phyloP scores from a whole-genome alignment of 92 coral and sea anemone genomes.

The Palythoa heliodiscus region DNA sequence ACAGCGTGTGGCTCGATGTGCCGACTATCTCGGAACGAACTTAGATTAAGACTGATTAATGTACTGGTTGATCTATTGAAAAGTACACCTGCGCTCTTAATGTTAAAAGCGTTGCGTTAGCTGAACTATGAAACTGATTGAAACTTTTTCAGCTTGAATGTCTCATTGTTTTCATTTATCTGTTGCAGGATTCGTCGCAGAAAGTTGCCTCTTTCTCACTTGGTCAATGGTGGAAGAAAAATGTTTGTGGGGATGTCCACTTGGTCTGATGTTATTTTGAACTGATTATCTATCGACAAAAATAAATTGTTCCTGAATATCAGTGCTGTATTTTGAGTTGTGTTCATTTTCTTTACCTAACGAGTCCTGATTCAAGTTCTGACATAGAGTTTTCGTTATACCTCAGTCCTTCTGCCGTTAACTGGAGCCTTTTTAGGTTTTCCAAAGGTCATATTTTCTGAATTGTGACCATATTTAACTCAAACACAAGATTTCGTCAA shows the following conservation, averaged over 20 bases:
- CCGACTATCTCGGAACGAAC: no score
- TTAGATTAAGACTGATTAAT: no score
- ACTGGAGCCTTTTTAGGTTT: no score
- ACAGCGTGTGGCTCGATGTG: no score
- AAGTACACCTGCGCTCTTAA: neutral
- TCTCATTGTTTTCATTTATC: neutral
- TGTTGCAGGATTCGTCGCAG: slow-evolving; percentile 15
- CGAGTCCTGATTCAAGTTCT: neutral
- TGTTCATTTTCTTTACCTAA: neutral
- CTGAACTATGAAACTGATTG: neutral
- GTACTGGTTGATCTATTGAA: neutral
- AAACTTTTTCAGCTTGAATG: no score
- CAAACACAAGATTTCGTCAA: no score
- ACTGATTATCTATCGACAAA: slow-evolving; percentile 33
- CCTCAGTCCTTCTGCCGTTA: no score
- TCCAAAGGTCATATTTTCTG: no score
- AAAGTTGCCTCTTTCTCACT: neutral
- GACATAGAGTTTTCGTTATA: neutral
- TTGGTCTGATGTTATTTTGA: slow-evolving; percentile 20
- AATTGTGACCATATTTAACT: no score
- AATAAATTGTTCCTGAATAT: slow-evolving; percentile 38
- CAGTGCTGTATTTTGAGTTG: neutral
- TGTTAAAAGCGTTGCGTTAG: neutral
- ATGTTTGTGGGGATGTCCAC: slow-evolving; percentile 20
- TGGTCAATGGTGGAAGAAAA: neutral